Conservation (phyloP, 35 echinoderm and acorn worm genomes). For the Heliocidaris erythrogramma region DNA sequence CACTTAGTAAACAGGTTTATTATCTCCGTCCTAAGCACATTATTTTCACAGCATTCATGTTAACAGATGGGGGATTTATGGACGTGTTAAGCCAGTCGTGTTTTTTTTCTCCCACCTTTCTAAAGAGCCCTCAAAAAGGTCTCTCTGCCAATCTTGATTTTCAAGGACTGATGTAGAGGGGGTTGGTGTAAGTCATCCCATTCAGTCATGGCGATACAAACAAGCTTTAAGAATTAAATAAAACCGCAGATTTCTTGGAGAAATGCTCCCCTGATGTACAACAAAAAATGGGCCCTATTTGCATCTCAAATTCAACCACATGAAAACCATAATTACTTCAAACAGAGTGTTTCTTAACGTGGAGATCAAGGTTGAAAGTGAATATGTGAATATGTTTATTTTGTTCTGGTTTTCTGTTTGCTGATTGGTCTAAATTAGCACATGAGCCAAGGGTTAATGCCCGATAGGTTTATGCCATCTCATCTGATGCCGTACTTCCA, state of each 20-base stretch:
- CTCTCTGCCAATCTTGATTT: neutral
- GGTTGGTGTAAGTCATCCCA: neutral
- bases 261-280: neutral
- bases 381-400: too few species aligned
- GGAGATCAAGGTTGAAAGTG: too few species aligned
- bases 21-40: neutral
- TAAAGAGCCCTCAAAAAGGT: neutral
- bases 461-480: too few species aligned
- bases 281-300: neutral
- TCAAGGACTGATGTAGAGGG: neutral
- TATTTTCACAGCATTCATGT: conserved; percentile 3
- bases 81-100: conserved; percentile 6
- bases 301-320: neutral
- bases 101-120: neutral
- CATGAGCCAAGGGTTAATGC: too few species aligned
- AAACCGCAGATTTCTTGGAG: neutral
- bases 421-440: too few species aligned
- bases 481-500: too few species aligned
- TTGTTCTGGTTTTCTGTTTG: too few species aligned
- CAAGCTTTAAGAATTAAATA: neutral
- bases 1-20: too few species aligned
- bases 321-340: neutral
- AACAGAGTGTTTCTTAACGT: too few species aligned
- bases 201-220: neutral
- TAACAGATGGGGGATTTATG: neutral